Percentiles rank a stretch among this genome's conserved stretches.
These are phyloP conservation scores for Accipiter virgatus DNA, from an alignment of 2,113 vertebrate species.

Conservation along the genomic window DNA sequence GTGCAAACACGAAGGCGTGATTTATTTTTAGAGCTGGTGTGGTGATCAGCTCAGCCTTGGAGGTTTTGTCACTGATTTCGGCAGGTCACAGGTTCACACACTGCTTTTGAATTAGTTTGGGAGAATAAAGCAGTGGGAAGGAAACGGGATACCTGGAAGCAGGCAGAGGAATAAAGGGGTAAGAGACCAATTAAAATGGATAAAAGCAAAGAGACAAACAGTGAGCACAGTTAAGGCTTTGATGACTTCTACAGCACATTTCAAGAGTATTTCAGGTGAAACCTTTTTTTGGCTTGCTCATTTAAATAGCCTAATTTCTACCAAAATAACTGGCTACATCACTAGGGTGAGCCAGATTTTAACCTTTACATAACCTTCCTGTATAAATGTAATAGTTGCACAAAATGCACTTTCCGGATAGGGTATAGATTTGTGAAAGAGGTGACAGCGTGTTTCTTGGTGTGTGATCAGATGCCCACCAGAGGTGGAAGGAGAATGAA, in stretches of 20 bases:
- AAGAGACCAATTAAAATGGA: not conserved
- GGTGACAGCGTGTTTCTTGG: not conserved
- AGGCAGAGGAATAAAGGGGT: not conserved
- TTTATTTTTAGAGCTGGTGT: not conserved
- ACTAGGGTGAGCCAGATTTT: not conserved
- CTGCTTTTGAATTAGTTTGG: not conserved
- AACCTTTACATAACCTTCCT: not conserved
- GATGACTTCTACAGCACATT: not conserved
- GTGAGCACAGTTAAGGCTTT: not conserved
- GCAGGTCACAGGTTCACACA: not conserved
- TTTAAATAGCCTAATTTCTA: not conserved
- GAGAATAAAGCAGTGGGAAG: not conserved
- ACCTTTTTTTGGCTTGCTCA: not conserved
- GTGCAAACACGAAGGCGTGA: not conserved
- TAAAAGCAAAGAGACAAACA: not conserved
- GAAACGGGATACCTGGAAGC: not conserved
- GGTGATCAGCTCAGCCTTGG: not conserved
- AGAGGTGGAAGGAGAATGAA: not conserved
- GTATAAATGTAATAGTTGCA: not conserved
- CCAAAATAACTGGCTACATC: not conserved
- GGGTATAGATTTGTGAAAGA: not conserved
- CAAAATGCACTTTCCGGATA: not conserved
- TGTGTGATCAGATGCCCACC: not conserved
- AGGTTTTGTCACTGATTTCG: not conserved
- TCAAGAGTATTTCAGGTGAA: conserved; percentile 1